phyloP scores from a whole-genome alignment of 2,888 invertebrate genomes.

The Oscheius sp. region DNA sequence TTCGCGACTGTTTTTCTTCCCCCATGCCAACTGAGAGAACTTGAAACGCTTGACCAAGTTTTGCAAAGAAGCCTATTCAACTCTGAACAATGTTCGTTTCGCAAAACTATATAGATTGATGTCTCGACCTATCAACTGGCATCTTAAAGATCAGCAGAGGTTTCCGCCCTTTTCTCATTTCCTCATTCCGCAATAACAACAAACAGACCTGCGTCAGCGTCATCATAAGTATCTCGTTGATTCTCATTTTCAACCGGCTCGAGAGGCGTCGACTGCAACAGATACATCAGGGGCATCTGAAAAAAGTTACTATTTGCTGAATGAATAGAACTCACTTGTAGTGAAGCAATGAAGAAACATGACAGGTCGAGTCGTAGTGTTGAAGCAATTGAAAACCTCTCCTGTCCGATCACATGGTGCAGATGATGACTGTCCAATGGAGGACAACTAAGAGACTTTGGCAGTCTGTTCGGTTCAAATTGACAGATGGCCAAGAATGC shows the following conservation, averaged over 20 bases:
- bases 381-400: constrained; percentile 17
- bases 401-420: constrained; percentile 28
- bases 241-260: constrained; percentile 30
- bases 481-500: constrained; percentile 18
- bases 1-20: too few relatives aligned
- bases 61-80: not conserved
- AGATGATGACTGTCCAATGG: constrained; percentile 18
- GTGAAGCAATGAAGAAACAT: constrained; percentile 17
- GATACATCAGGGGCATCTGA: constrained; percentile 36
- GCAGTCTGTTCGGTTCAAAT: constrained; percentile 4
- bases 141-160: too few relatives aligned
- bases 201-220: constrained; percentile 29
- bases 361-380: constrained; percentile 20
- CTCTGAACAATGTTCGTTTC: too few relatives aligned
- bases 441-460: not conserved
- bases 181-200: not conserved
- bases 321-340: not conserved
- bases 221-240: constrained; percentile 31
- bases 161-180: not conserved
- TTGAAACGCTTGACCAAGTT: not conserved
- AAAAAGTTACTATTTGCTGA: not conserved
- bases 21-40: too few relatives aligned
- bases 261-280: constrained; percentile 25
- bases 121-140: too few relatives aligned
- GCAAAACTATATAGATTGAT: too few relatives aligned